Conservation (phyloP, 2,113 vertebrate species). For the Megaceryle torquata region DNA sequence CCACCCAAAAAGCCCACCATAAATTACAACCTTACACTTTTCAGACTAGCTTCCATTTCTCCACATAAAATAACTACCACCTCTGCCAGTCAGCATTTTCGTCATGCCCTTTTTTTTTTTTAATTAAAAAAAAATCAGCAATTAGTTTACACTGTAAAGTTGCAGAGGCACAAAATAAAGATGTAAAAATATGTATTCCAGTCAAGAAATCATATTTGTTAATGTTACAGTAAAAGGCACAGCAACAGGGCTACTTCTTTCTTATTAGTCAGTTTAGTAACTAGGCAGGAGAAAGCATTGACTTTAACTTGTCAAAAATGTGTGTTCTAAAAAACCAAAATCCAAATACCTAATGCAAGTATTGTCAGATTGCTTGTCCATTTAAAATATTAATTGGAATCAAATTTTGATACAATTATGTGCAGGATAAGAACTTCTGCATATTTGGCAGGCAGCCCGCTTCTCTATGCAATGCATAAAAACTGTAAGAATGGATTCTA, state of each 20-base stretch:
- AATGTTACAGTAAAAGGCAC: background rate
- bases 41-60: background rate
- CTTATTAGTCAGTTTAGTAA: background rate
- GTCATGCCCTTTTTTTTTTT: fast-evolving
- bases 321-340: background rate
- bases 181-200: background rate
- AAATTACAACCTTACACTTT: background rate
- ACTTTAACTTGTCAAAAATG: background rate
- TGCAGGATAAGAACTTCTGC: background rate
- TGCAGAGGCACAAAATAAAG: background rate
- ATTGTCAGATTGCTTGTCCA: background rate
- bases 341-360: background rate
- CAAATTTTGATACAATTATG: background rate
- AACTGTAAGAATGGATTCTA: constrained; percentile 63
- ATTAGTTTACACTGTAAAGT: background rate
- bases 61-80: background rate
- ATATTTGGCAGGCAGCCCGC: constrained; percentile 34
- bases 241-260: background rate
- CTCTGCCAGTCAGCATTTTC: background rate
- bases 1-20: fast-evolving
- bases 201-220: background rate
- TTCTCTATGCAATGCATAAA: constrained; percentile 49
- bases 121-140: too few species aligned
- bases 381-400: background rate
- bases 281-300: background rate